Evolutionary conservation across 2,113 vertebrate species (phyloP), one percentile per base, ranked within the genome.

Genomic region (Thalassoma bifasciatum): DNA sequence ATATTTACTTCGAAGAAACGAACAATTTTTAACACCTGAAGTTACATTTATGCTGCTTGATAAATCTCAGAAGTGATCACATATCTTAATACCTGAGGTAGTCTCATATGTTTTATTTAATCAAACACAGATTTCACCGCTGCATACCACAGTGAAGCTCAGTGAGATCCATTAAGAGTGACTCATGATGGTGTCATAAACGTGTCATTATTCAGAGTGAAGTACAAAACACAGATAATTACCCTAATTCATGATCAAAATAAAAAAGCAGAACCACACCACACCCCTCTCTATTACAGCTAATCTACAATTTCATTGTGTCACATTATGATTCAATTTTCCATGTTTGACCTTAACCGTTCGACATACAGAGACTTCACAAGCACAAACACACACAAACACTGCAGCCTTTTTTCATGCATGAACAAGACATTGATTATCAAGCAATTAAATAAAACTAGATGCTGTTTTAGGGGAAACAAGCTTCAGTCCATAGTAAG

Each of bases 1-100:
- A 19, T 26, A 44, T 81, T 85, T 81, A 81, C 74, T 87, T 62
- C 24, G 60, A 79, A 79, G 77, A 69, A 4, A 34, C 8, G 4
- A 11, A 8, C 30, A 37, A 10, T 37, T 4, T 37, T 42, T 22
- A 61, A 7, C 30, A 52, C 14, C 5, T 53, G 16, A 51, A 40
- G n/a, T 56, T 11, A 10, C 5, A 59, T 1, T 30, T 10, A 23
- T 54, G 9, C 47, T 42, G 16, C 23, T 5, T 34, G 63, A 49
- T 11, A 21, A 2, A 6, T 36, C 13, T 36, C 26, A 0, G 10
- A 46, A 64, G 57, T 44, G 37, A 24, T 24, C 19, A 46, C 16
- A 37, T 5, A 11, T 13, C 30, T 60, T 6, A 11, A 44, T 69
- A 9, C 38, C 8, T 73, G 64, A 79, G 49, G 46, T 64, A 68